phyloP scores from a whole-genome alignment of 2,888 invertebrate species.

The Ophraella communa region DNA sequence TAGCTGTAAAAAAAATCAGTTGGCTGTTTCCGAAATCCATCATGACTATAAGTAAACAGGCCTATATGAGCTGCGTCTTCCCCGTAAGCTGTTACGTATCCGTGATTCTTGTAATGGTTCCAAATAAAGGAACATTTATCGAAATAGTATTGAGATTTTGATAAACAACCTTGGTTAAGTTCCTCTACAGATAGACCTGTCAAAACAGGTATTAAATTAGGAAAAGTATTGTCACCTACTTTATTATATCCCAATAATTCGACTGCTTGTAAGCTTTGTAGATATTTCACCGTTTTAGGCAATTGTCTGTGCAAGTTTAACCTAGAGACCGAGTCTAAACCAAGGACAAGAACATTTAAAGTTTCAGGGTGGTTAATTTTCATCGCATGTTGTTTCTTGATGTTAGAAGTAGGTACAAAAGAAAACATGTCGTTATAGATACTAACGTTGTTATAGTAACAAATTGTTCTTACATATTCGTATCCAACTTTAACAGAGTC shows the following conservation, averaged over 20 bases:
- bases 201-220: constrained; percentile 83
- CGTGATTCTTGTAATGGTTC: constrained; percentile 73
- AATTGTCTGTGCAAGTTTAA: constrained; percentile 85
- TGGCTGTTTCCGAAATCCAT: constrained; percentile 75
- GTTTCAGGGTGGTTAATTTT: background rate
- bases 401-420: constrained; percentile 61
- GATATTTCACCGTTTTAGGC: constrained; percentile 71
- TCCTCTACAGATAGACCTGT: constrained; percentile 74
- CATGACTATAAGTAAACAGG: constrained; percentile 77
- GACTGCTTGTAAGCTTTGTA: constrained; percentile 69
- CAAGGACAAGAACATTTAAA: constrained; percentile 78
- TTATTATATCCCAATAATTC: constrained; percentile 90
- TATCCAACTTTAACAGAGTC: constrained; percentile 60
- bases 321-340: constrained; percentile 85
- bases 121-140: constrained; percentile 80
- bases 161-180: constrained; percentile 69
- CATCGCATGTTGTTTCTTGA: background rate
- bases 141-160: constrained; percentile 59
- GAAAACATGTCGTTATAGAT: constrained; percentile 74
- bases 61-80: constrained; percentile 78
- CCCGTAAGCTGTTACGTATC: constrained; percentile 81
- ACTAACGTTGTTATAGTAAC: constrained; percentile 60
- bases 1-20: constrained; percentile 63
- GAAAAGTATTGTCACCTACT: constrained; percentile 93
- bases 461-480: constrained; percentile 75